These are phyloP conservation scores for Asteroscopus sphinx DNA, from an alignment of 2,888 invertebrate species.

Conservation along the genomic window DNA sequence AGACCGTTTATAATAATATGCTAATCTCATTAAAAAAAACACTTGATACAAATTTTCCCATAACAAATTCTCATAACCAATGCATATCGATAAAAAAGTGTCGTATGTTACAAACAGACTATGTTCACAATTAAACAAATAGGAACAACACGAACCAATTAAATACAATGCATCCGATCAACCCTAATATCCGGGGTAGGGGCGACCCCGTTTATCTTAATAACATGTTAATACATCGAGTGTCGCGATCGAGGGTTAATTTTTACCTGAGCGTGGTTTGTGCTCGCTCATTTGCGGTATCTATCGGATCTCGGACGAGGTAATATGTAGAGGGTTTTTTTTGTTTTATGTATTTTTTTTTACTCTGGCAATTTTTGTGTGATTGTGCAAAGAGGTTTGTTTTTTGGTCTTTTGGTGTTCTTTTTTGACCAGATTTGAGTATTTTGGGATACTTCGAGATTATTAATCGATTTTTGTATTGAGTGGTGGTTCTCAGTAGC, in stretches of 20 bases:
- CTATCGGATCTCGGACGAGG: constrained; percentile 69
- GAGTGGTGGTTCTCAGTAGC: too few relatives aligned
- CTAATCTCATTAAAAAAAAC: too few relatives aligned
- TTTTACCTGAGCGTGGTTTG: constrained; percentile 68
- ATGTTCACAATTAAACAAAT: constrained; percentile 63
- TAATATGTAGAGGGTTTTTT: constrained; percentile 53
- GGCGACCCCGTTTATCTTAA: constrained; percentile 81
- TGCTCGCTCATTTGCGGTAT: constrained; percentile 74
- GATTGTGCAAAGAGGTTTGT: constrained; percentile 2
- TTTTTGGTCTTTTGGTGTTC: neutral
- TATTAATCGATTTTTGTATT: too few relatives aligned
- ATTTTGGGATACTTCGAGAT: too few relatives aligned
- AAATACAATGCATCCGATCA: constrained; percentile 64
- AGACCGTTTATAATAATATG: too few relatives aligned
- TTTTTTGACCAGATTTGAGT: neutral
- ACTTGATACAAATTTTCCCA: constrained; percentile 9
- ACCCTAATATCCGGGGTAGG: constrained; percentile 69
- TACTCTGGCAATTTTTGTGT: constrained; percentile 17
- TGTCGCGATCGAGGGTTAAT: constrained; percentile 64
- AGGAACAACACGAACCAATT: constrained; percentile 57
- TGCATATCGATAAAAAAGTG: constrained; percentile 59
- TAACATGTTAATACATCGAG: constrained; percentile 77
- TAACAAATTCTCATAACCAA: constrained; percentile 51
- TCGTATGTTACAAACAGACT: constrained; percentile 58
- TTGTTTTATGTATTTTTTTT: constrained; percentile 25